Evolutionary conservation across 2,113 vertebrate genomes (phyloP).

Genomic region (Myodes glareolus): DNA sequence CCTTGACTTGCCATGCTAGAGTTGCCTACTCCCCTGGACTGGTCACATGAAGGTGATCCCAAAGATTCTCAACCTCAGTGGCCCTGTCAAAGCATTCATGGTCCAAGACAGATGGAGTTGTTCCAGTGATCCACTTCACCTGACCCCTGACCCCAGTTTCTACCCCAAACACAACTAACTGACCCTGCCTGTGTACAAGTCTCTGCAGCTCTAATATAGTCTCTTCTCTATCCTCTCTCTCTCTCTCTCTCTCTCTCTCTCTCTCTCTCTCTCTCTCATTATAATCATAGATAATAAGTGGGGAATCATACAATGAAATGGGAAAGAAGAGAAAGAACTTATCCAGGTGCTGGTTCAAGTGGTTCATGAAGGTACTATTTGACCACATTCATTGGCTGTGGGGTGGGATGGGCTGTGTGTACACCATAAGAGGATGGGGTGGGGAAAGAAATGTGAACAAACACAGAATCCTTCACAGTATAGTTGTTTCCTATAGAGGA

Average conservation of each 20-base stretch:
- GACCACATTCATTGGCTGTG: not conserved
- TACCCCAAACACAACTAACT: not conserved
- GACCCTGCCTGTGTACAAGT: not conserved
- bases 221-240: not conserved
- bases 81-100: not conserved
- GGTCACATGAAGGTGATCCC: not conserved
- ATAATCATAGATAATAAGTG: not conserved
- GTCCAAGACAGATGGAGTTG: not conserved
- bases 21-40: not conserved
- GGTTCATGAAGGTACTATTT: not conserved
- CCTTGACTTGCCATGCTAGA: not conserved
- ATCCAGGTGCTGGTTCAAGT: not conserved
- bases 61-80: not conserved
- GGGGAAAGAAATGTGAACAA: not conserved
- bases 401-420: not conserved
- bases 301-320: not conserved
- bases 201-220: not conserved
- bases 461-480: not conserved
- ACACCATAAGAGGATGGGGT: not conserved
- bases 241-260: not conserved
- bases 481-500: not conserved
- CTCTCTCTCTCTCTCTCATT: not conserved
- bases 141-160: not conserved
- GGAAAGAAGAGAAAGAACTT: not conserved
- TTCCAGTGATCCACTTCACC: not conserved